Percentiles rank a stretch among this genome's conserved stretches.
Evolutionary conservation across 2,888 invertebrate genomes (phyloP).

Genomic region (Acleris cristana): DNA sequence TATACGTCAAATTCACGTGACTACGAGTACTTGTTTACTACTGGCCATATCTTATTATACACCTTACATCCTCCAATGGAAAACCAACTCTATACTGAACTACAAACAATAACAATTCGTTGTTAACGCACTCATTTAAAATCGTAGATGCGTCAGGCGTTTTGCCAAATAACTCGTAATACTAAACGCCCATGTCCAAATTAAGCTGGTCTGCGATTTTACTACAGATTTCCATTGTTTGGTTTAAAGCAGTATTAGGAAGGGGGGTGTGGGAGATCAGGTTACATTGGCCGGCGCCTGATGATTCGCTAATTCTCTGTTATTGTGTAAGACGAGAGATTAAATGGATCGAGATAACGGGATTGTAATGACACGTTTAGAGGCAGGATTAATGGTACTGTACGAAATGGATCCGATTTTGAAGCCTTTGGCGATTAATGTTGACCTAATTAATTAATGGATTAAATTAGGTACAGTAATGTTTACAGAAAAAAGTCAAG

Average conservation of each 20-base stretch:
- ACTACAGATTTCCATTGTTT: not conserved
- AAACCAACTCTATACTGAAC: not conserved
- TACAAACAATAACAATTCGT: not conserved
- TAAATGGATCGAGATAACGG: not conserved
- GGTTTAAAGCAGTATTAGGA: not conserved
- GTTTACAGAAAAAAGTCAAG: too few relatives aligned
- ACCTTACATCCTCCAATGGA: not conserved
- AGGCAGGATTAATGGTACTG: too few relatives aligned
- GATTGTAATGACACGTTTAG: too few relatives aligned
- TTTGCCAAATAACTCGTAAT: conserved; percentile 30
- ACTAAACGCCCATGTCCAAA: conserved; percentile 7
- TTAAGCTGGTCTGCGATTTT: conserved; percentile 6
- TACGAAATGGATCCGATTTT: too few relatives aligned
- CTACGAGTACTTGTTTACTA: conserved; percentile 27
- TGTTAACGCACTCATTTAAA: not conserved
- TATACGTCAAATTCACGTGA: conserved; percentile 37
- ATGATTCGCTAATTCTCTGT: conserved; percentile 17
- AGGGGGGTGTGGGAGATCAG: not conserved
- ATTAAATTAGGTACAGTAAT: too few relatives aligned
- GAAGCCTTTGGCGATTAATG: too few relatives aligned
- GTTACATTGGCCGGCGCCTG: not conserved
- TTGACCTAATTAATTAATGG: too few relatives aligned
- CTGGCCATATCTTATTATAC: conserved; percentile 16
- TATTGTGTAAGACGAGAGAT: conserved; percentile 17
- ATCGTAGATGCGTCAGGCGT: conserved; percentile 15